Evolutionary conservation across 2,888 invertebrate species (phyloP).

Genomic region (Ctenicera cuprea): DNA sequence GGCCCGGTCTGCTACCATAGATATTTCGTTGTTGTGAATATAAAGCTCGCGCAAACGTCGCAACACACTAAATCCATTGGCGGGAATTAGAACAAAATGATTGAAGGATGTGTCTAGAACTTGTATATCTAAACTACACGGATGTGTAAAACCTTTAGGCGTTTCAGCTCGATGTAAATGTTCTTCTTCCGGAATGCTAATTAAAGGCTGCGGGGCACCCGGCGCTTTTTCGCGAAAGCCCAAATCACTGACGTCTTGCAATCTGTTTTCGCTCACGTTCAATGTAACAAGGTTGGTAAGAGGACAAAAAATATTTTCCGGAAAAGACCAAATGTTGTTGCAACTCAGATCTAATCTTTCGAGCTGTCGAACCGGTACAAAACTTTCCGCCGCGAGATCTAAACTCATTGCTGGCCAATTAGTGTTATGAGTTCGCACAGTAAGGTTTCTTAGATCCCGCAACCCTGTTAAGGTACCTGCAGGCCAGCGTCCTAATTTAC

Average conservation of each 20-base stretch:
- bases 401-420: slow-evolving; percentile 90
- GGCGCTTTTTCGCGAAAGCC: slow-evolving; percentile 84
- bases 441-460: slow-evolving; percentile 87
- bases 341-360: slow-evolving; percentile 90
- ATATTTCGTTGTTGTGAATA: slow-evolving; percentile 91
- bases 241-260: slow-evolving; percentile 91
- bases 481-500: slow-evolving; percentile 90
- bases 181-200: slow-evolving; percentile 77
- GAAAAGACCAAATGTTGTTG: slow-evolving; percentile 93
- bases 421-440: slow-evolving; percentile 89
- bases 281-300: slow-evolving; percentile 85
- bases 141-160: slow-evolving; percentile 67
- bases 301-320: slow-evolving; percentile 89
- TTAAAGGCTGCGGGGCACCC: slow-evolving; percentile 78
- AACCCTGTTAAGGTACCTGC: slow-evolving; percentile 87
- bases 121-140: slow-evolving; percentile 88
- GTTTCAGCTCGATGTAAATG: slow-evolving; percentile 69
- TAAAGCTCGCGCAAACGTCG: slow-evolving; percentile 86
- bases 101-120: slow-evolving; percentile 89
- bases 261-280: slow-evolving; percentile 90
- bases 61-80: slow-evolving; percentile 87
- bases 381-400: slow-evolving; percentile 87
- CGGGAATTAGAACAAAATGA: slow-evolving; percentile 88
- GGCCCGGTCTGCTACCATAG: slow-evolving; percentile 90
- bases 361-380: slow-evolving; percentile 84